Conservation (phyloP, 2,888 invertebrate species). For the Mongoloraphidia duomilia region DNA sequence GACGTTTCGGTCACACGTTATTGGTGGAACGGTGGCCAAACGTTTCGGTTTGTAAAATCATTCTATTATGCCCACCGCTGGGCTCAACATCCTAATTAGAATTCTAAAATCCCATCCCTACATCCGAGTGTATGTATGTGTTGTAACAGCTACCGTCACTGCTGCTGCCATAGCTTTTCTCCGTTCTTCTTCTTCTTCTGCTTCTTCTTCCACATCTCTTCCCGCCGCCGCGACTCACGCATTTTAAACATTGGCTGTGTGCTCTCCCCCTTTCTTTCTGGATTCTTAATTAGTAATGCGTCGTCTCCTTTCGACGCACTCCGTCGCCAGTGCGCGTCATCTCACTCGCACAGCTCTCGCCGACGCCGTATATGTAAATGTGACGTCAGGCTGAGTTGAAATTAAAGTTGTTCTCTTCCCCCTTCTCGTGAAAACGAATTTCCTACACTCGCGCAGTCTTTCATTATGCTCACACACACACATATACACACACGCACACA, state of each 20-base stretch:
- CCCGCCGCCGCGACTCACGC: conserved; percentile 31
- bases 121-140: too few species aligned
- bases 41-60: too few species aligned
- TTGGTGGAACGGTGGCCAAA: too few species aligned
- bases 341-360: conserved; percentile 18
- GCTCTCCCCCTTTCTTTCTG: conserved; percentile 46
- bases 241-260: conserved; percentile 37
- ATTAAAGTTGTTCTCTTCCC: conserved; percentile 24
- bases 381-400: conserved; percentile 30
- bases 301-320: conserved; percentile 31
- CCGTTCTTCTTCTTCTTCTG: conserved; percentile 21
- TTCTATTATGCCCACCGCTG: too few species aligned
- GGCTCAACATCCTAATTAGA: too few species aligned
- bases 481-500: conserved; percentile 19
- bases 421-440: conserved; percentile 30
- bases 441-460: conserved; percentile 34
- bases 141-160: too few species aligned
- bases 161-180: not conserved
- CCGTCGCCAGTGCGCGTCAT: conserved; percentile 43
- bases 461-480: conserved; percentile 30
- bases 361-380: conserved; percentile 26
- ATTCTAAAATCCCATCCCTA: too few species aligned
- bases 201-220: conserved; percentile 31
- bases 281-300: conserved; percentile 55
- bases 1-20: too few species aligned